Evolutionary conservation across 1,140 invertebrate species (phyloP), one percentile per base, ranked within the genome.

Genomic region (Aculops lycopersici): DNA sequence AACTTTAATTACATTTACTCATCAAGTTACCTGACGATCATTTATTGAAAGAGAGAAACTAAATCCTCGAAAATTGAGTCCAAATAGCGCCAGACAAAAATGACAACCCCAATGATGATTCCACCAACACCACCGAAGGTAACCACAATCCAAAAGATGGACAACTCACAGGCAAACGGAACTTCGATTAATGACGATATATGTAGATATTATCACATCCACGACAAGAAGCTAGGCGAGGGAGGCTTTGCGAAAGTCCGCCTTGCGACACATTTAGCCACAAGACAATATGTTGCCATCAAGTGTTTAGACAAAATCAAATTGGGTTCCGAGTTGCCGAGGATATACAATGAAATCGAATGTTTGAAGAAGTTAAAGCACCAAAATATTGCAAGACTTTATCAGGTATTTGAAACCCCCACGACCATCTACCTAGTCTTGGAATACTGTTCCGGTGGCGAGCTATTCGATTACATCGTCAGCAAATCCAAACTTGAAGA

Each of bases 401-500:
- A 72, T 58, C 72, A 83, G 62, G 69, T 74, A 3, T 66, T 76
- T 45, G 74, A 80, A 55, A 76, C 72, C 2, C 62, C 67, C 0
- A 61, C 61, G 4, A 66, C 68, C 49, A 69, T 69, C 49, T 72
- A 68, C 49, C 60, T 74, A 52, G 59, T 78, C 21, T 60, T 78
- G 47, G 75, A 79, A 61, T 75, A 78, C 50, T 80, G 74, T 52
- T 67, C 68, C 41, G 72, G 72, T 31, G 76, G 76, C 41, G 76
- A 79, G 57, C 53, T 79, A 17, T 78, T 80, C 57, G 75, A 80
- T 57, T 77, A 79, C 47, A 74, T 78, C 48, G 70, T 80, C 31
- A 64, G 69, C 45, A 71, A 67, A 50, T 70, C 71, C 44, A 57
- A 65, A 41, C 52, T 80, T 2, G 57, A 58, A 17, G 75, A 78